phyloP scores from a whole-genome alignment of 2,113 vertebrate species.

The Larimichthys crocea region DNA sequence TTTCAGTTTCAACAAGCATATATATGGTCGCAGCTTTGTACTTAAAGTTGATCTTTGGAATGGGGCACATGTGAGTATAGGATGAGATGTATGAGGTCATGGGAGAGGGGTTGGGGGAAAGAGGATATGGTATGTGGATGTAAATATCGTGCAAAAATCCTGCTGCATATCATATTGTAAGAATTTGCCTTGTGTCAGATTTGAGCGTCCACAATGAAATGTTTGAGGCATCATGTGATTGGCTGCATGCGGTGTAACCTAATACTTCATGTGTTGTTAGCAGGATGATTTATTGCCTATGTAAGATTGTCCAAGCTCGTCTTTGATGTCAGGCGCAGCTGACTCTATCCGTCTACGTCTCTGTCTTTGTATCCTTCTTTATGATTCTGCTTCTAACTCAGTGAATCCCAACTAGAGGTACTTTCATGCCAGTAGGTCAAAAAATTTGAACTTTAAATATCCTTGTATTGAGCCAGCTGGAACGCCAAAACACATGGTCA shows the following conservation, averaged over 20 bases:
- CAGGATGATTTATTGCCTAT: slow-evolving; percentile 64
- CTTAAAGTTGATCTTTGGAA: slow-evolving; percentile 2
- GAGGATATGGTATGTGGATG: not conserved
- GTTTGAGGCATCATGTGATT: slow-evolving; percentile 17
- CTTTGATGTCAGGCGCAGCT: slow-evolving; percentile 65
- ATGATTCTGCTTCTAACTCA: slow-evolving; percentile 4
- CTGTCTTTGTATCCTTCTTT: slow-evolving; percentile 25
- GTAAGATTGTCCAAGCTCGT: slow-evolving; percentile 20
- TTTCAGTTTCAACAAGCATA: slow-evolving; percentile 32
- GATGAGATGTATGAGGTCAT: slow-evolving; percentile 1
- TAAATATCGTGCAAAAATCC: not conserved
- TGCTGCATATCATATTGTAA: slow-evolving; percentile 12
- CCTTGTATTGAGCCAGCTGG: no score
- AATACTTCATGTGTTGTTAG: slow-evolving; percentile 61
- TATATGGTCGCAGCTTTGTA: not conserved
- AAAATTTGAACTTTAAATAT: not conserved
- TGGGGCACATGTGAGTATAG: slow-evolving; percentile 1
- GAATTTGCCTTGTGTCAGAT: slow-evolving; percentile 32
- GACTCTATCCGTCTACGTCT: slow-evolving; percentile 50
- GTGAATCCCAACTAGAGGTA: not conserved
- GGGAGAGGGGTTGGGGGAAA: not conserved
- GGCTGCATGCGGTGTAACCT: slow-evolving; percentile 41
- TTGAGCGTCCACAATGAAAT: slow-evolving; percentile 18
- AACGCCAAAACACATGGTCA: no score
- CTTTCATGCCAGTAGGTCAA: not conserved